Base-by-base conservation (phyloP, 2,888 invertebrate genomes). In the Pecten maximus region DNA sequence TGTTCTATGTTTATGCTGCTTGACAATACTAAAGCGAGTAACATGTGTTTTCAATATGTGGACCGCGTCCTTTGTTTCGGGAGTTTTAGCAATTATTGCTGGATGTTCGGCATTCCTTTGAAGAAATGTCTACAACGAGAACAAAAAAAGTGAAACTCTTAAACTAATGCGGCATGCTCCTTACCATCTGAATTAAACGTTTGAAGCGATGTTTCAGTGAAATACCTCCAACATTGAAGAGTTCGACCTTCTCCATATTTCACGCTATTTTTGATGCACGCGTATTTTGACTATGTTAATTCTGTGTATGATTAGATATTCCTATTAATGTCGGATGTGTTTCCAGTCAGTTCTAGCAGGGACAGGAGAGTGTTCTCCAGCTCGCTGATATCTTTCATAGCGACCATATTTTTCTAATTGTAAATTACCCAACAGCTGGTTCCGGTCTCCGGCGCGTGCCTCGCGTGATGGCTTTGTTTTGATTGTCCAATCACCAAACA, bases 341-440 rank as follows among this genome's bases (percentile, higher is more conserved):
- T 74, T 74, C 35, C 74, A 28, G 74, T 74, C 74, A 12, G 74
- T 74, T 74, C 23, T 6, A 54, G 54, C 12, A 54, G 74, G 35
- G 74, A 74, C 74, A 74, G 74, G 1, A 28, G 74, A 35, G 74
- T 74, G 74, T 74, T 74, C 74, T 0, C 74, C 16, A 28, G 74
- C 10, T 35, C 74, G 74, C 74, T 74, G 35, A 74, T 74, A 74
- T 74, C 74, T 74, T 44, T 74, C 74, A 74, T 74, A 74, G 74
- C 74, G 35, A 28, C 74, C 74, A 74, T 74, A 74, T 74, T 74
- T 74, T 74, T 74, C 74, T 74, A 74, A 74, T 74, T 74, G 74
- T 74, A 74, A 74, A 35, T 74, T 74, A 74, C 74, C 74, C 28
- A 74, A 74, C 74, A 74, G 74, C 74, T 74, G 74, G 74, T 74